Evolutionary conservation across 2,113 vertebrate genomes (phyloP).

Genomic region (Colius striatus): DNA sequence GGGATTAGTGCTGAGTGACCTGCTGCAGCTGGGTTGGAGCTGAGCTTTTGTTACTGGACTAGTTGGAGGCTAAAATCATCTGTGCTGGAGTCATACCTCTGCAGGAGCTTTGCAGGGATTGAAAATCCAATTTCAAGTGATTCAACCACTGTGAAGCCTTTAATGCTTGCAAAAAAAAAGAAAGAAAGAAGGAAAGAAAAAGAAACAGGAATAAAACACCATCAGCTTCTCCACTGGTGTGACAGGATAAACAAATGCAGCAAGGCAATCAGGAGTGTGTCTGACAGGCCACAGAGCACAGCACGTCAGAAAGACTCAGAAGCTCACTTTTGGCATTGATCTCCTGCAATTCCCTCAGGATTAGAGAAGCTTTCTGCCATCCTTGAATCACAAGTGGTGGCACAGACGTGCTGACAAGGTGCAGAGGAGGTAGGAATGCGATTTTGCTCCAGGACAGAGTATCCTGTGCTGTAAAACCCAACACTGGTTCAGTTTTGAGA

Average conservation of each 20-base stretch:
- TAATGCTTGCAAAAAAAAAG: neutral
- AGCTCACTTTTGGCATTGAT: neutral
- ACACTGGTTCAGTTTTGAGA: neutral
- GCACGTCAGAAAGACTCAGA: neutral
- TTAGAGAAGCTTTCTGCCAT: neutral
- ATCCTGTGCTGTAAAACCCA: neutral
- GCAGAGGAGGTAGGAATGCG: neutral
- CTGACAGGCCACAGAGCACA: neutral
- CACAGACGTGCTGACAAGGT: rapidly evolving
- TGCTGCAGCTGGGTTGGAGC: neutral
- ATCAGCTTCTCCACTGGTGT: neutral
- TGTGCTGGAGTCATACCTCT: neutral
- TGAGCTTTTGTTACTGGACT: neutral
- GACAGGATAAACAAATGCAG: neutral
- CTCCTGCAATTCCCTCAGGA: neutral
- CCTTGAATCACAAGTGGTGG: neutral
- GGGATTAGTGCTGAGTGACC: neutral
- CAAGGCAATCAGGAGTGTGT: neutral
- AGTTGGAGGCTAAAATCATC: neutral
- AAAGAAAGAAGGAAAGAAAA: neutral
- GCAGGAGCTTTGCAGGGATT: neutral
- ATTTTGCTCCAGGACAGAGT: neutral
- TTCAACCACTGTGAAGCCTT: neutral
- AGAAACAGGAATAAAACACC: neutral
- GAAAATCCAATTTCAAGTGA: conserved; percentile 33